Percentiles rank a stretch among this genome's conserved stretches.
Evolutionary conservation across 1,140 invertebrate species (phyloP).

Genomic region (Ceratitis capitata): DNA sequence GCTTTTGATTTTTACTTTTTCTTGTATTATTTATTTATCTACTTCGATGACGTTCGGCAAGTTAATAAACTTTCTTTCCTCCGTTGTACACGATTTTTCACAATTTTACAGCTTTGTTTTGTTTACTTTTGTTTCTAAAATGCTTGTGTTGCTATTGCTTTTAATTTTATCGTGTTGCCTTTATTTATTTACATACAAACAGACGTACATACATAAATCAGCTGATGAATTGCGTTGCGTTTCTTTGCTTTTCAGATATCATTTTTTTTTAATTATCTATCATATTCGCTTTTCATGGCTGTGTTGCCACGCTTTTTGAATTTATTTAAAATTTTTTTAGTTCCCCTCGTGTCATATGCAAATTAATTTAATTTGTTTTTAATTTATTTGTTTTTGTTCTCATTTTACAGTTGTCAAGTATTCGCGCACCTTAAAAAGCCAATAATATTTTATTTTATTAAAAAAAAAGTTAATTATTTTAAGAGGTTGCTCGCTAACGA

Average conservation of each 20-base stretch:
- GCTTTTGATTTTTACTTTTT: neutral
- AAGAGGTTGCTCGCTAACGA: too few relatives aligned
- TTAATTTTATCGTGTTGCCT: neutral
- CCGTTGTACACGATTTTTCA: neutral
- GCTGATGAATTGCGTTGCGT: too few relatives aligned
- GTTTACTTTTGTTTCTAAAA: neutral
- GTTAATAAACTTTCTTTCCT: neutral
- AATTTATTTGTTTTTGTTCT: too few relatives aligned
- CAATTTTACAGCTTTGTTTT: neutral
- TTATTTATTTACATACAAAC: too few relatives aligned
- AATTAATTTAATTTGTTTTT: too few relatives aligned
- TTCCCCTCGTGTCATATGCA: too few relatives aligned
- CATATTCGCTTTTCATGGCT: neutral
- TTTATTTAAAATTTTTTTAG: neutral
- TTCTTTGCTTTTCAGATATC: neutral
- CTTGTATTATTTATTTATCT: neutral
- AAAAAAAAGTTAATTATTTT: too few relatives aligned
- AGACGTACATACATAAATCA: too few relatives aligned
- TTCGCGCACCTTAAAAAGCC: too few relatives aligned
- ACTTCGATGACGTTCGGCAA: neutral
- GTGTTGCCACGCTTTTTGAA: neutral
- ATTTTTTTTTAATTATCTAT: neutral
- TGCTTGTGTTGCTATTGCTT: slow-evolving; percentile 13
- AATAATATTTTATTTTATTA: too few relatives aligned
- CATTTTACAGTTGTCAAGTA: too few relatives aligned